Conservation (phyloP, 64 coral and sea anemone genomes). For the Montipora efflorescens region DNA sequence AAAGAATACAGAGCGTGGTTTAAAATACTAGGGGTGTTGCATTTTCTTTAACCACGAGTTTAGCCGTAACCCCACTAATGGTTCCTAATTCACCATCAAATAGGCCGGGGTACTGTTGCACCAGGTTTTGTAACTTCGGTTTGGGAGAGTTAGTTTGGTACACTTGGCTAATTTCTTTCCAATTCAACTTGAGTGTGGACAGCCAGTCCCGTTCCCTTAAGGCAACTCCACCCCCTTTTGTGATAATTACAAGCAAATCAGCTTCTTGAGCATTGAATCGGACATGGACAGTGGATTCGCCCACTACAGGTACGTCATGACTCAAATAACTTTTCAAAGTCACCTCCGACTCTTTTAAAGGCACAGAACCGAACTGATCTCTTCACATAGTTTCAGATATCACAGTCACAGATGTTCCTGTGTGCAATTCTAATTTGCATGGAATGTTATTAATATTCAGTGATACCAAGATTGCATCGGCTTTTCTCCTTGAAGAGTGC, state of each 20-base stretch:
- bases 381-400: background rate
- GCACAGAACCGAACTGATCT: background rate
- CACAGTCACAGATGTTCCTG: conserved; percentile 26
- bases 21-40: too few relatives aligned
- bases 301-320: background rate
- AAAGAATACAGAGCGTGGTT: too few relatives aligned
- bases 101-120: too few relatives aligned
- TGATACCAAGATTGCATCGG: conserved; percentile 4
- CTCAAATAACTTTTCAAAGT: conserved; percentile 41
- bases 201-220: background rate
- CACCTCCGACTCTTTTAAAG: conserved; percentile 1
- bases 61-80: too few relatives aligned
- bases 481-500: background rate
- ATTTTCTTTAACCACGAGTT: too few relatives aligned
- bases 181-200: background rate
- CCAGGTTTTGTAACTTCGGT: too few relatives aligned
- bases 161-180: background rate
- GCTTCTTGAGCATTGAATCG: background rate
- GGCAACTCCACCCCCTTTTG: conserved; percentile 13
- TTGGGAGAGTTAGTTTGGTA: too few relatives aligned
- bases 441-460: conserved; percentile 13
- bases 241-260: conserved; percentile 7
- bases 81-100: too few relatives aligned
- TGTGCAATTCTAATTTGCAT: conserved; percentile 20
- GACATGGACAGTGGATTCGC: background rate